phyloP scores from a whole-genome alignment of 2,113 vertebrate genomes.

The Corydoras maculifer region DNA sequence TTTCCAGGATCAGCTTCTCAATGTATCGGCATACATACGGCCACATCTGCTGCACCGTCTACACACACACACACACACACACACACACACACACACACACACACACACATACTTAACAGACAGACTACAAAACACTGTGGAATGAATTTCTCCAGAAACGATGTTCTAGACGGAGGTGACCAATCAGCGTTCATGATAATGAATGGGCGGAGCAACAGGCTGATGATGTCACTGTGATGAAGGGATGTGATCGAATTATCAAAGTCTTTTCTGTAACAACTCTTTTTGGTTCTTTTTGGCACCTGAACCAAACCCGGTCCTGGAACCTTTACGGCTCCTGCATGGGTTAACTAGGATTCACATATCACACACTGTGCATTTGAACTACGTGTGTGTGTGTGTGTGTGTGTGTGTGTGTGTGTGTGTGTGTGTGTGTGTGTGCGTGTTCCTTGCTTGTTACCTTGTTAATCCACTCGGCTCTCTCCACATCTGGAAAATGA shows the following conservation, averaged over 20 bases:
- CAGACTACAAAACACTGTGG: no score
- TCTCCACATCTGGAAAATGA: slow-evolving; percentile 92
- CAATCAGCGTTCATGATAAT: no score
- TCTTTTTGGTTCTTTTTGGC: no score
- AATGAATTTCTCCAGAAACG: no score
- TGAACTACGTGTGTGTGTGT: neutral
- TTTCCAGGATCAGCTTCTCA: slow-evolving; percentile 91
- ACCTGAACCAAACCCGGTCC: no score
- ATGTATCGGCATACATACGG: slow-evolving; percentile 92
- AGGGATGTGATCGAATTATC: no score
- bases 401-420: slow-evolving; percentile 11
- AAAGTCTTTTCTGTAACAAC: no score
- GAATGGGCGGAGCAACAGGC: no score
- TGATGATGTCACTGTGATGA: no score
- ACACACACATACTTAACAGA: neutral
- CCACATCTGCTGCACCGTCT: slow-evolving; percentile 97
- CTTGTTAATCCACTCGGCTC: slow-evolving; percentile 98
- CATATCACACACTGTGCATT: neutral
- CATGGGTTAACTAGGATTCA: no score
- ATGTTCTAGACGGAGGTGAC: no score
- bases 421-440: slow-evolving; percentile 3
- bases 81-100: neutral
- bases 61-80: slow-evolving; percentile 11
- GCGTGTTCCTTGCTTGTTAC: slow-evolving; percentile 58
- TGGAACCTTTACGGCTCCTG: no score